A percentile compares a stretch with the other conserved stretches of the same genome.
Conservation (phyloP, 2,888 invertebrate genomes). For the Pristionchus japonicus region DNA sequence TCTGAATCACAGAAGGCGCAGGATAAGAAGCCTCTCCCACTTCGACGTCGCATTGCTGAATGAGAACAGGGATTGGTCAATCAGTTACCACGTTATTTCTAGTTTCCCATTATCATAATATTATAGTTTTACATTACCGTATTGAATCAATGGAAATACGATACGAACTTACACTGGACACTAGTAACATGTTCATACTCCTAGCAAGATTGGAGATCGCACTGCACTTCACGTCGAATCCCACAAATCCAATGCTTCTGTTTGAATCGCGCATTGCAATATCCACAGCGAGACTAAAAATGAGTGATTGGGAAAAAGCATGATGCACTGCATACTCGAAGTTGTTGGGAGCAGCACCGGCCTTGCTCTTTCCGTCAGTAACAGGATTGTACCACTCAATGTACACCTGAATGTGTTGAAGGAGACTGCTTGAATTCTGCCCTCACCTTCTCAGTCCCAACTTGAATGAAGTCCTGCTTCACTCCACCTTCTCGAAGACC, state of each 20-base stretch:
- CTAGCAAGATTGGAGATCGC: slow-evolving; percentile 26
- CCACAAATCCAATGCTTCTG: slow-evolving; percentile 23
- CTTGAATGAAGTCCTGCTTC: background rate
- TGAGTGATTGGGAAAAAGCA: no score
- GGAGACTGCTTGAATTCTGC: background rate
- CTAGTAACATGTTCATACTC: slow-evolving; percentile 27
- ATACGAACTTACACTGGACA: background rate
- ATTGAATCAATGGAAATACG: no score
- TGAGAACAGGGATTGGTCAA: no score
- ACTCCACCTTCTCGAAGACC: slow-evolving; percentile 32
- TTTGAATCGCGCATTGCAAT: slow-evolving; percentile 2
- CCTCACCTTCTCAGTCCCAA: slow-evolving; percentile 21
- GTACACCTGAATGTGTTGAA: background rate
- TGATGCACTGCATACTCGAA: slow-evolving; percentile 12
- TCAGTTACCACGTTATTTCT: no score
- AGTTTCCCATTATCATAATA: no score
- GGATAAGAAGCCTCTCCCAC: slow-evolving; percentile 31
- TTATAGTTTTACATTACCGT: no score
- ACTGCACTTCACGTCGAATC: slow-evolving; percentile 21
- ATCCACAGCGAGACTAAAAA: slow-evolving; percentile 1
- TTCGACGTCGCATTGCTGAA: slow-evolving; percentile 27
- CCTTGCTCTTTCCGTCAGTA: background rate
- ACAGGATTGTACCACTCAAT: slow-evolving; percentile 39
- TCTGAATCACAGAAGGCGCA: background rate
- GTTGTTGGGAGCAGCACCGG: background rate